Conservation (phyloP, 2,113 vertebrate species). For the Dipodomys ordii region DNA sequence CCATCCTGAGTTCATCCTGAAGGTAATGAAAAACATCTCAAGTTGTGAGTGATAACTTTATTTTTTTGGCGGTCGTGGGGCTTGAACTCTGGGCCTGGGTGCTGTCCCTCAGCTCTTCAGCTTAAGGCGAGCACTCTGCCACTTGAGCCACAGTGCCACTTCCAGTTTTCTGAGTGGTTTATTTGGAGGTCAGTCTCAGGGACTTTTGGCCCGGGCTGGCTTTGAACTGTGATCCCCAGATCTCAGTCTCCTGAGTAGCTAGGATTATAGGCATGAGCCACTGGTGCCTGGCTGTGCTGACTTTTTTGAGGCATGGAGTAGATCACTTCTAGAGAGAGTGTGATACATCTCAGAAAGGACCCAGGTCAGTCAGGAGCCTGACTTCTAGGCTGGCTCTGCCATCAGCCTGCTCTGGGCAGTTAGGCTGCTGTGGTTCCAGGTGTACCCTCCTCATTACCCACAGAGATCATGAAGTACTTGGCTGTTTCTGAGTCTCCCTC, state of each 20-base stretch:
- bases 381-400: not conserved
- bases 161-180: no score
- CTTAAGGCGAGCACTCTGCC: no score
- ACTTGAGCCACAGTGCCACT: no score
- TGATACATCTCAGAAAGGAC: not conserved
- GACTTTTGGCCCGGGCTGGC: no score
- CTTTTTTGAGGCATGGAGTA: not conserved
- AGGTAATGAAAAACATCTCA: not conserved
- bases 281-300: not conserved
- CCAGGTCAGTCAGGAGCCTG: not conserved
- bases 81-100: no score
- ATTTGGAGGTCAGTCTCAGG: no score
- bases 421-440: not conserved
- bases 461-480: not conserved
- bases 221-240: no score
- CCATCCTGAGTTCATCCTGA: not conserved
- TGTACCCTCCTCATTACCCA: rapidly evolving
- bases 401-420: not conserved
- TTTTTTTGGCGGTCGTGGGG: no score
- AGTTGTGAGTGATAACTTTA: not conserved
- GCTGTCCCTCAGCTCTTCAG: no score
- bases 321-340: not conserved
- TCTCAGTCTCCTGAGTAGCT: no score
- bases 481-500: not conserved
- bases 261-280: no score